A percentile compares a stretch with the other conserved stretches of the same genome.
phyloP scores from a whole-genome alignment of 2,113 vertebrate species.

The Eurystomus gularis region DNA sequence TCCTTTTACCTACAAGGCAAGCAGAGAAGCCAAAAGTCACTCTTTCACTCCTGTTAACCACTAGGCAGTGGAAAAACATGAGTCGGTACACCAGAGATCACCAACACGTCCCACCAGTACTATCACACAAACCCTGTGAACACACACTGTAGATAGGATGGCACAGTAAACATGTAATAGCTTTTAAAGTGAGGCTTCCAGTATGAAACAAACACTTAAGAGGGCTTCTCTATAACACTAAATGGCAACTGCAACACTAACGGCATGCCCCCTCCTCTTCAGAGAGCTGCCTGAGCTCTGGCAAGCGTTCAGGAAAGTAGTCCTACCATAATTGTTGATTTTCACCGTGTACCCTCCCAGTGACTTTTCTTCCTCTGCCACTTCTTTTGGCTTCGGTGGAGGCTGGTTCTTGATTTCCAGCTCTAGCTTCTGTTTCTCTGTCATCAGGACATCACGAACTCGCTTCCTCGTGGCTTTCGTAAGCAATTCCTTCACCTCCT shows the following conservation, averaged over 20 bases:
- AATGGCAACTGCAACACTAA: neutral
- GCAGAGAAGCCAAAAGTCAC: neutral
- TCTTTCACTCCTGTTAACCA: neutral
- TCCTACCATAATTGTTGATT: slow-evolving; percentile 93
- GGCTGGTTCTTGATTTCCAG: slow-evolving; percentile 84
- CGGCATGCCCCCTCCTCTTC: no score
- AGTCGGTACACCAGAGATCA: neutral
- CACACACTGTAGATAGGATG: accelerated
- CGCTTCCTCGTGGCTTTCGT: slow-evolving; percentile 82
- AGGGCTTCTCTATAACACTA: neutral
- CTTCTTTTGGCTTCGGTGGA: slow-evolving; percentile 78
- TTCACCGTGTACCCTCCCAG: slow-evolving; percentile 87
- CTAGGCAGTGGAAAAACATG: neutral
- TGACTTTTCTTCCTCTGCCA: slow-evolving; percentile 71
- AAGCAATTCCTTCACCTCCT: slow-evolving; percentile 83
- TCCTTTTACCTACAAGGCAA: neutral
- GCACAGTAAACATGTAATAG: accelerated
- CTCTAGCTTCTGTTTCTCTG: slow-evolving; percentile 88
- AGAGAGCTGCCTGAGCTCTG: neutral
- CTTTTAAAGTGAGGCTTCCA: neutral
- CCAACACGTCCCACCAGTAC: neutral
- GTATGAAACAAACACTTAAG: neutral
- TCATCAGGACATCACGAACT: slow-evolving; percentile 79
- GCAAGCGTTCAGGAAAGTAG: neutral
- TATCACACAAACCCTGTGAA: neutral